A percentile compares a stretch with the other conserved stretches of the same genome.
Conservation (phyloP, 2,113 vertebrate genomes). For the Glaucomys volans region DNA sequence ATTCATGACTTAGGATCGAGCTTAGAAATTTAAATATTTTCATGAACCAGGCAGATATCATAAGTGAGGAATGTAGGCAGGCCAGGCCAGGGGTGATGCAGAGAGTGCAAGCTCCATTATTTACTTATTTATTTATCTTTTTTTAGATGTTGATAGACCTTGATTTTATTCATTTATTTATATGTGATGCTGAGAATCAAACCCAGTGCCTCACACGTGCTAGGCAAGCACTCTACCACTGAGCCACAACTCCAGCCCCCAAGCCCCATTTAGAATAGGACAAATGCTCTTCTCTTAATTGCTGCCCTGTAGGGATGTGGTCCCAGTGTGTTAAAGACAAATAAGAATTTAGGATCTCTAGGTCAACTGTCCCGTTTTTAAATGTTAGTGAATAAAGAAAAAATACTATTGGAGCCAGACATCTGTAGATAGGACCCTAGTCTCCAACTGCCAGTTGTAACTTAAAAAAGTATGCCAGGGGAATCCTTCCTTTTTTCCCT, state of each 20-base stretch:
- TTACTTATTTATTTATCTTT: too few relatives aligned
- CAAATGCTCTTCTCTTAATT: not conserved
- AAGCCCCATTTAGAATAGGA: not conserved
- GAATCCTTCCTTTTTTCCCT: not conserved
- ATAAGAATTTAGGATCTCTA: not conserved
- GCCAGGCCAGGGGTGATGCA: not conserved
- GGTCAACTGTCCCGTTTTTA: not conserved
- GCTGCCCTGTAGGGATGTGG: not conserved
- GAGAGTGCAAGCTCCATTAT: not conserved
- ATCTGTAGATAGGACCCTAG: not conserved
- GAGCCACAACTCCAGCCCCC: too few relatives aligned
- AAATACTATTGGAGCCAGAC: not conserved
- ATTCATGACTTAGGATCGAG: not conserved
- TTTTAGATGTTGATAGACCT: too few relatives aligned
- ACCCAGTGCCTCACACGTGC: too few relatives aligned
- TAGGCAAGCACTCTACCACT: too few relatives aligned
- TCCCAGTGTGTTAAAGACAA: not conserved
- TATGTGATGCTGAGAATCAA: too few relatives aligned
- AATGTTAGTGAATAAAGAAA: not conserved
- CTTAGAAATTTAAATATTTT: not conserved
- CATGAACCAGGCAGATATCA: not conserved
- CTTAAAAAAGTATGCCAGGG: not conserved
- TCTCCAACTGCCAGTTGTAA: not conserved
- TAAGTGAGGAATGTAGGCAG: not conserved
- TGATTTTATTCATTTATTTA: too few relatives aligned